Conservation (phyloP, 2,797 vertebrate genomes). For the Todus mexicanus region DNA sequence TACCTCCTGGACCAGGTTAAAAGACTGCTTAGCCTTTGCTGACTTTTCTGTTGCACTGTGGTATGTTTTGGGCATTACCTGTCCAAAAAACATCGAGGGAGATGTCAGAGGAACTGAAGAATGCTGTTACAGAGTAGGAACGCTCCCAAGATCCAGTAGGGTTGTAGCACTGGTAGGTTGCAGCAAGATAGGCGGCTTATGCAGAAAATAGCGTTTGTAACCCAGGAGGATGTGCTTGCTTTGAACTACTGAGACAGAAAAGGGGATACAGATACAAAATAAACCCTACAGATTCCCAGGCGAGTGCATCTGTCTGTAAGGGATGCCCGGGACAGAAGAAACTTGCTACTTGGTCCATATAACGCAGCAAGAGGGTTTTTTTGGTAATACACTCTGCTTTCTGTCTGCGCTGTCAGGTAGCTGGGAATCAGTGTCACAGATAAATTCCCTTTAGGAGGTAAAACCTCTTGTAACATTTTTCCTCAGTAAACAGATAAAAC, state of each 20-base stretch:
- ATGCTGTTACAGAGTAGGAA: not conserved
- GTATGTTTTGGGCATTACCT: not conserved
- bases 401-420: not conserved
- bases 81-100: not conserved
- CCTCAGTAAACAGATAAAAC: not conserved
- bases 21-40: not conserved
- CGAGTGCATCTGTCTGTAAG: not conserved
- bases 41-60: not conserved
- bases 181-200: not conserved
- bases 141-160: not conserved
- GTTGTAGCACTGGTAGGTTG: not conserved
- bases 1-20: not conserved
- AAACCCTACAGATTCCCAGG: not conserved
- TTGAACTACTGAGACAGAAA: not conserved
- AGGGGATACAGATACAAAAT: not conserved
- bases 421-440: not conserved
- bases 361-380: not conserved
- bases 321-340: not conserved
- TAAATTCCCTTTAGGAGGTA: not conserved
- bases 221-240: not conserved
- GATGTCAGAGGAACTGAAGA: not conserved
- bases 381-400: not conserved
- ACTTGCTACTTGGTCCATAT: not conserved
- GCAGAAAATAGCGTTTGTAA: not conserved
- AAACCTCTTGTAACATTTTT: not conserved